Conservation (phyloP, 1,140 invertebrate species). For the Phthorimaea operculella region DNA sequence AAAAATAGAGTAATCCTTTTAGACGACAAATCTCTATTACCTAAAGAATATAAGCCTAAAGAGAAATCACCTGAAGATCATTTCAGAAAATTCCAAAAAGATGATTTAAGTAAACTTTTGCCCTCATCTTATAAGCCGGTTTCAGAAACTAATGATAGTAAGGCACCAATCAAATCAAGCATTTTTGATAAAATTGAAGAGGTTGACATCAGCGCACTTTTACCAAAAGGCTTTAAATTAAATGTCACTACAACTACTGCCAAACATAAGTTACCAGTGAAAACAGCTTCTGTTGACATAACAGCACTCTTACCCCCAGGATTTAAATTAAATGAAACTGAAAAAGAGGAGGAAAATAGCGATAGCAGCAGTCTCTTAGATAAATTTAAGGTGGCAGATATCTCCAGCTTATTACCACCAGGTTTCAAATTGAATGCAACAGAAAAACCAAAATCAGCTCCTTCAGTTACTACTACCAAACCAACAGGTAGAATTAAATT, state of each 20-base stretch:
- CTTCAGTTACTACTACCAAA: not conserved
- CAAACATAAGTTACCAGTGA: slow-evolving; percentile 58
- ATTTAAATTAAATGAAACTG: slow-evolving; percentile 58
- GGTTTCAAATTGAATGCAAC: slow-evolving; percentile 67
- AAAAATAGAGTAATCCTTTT: slow-evolving; percentile 67
- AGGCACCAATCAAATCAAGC: slow-evolving; percentile 27
- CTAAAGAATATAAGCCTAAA: slow-evolving; percentile 72
- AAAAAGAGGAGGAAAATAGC: slow-evolving; percentile 24
- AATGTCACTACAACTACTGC: slow-evolving; percentile 55
- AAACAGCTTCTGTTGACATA: slow-evolving; percentile 69
- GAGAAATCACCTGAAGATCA: slow-evolving; percentile 58
- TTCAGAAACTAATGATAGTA: slow-evolving; percentile 36
- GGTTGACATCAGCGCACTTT: slow-evolving; percentile 71
- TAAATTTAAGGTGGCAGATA: slow-evolving; percentile 67
- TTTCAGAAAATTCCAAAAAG: slow-evolving; percentile 41
- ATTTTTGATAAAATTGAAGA: slow-evolving; percentile 63
- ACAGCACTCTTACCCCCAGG: slow-evolving; percentile 71
- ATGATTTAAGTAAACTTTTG: slow-evolving; percentile 72
- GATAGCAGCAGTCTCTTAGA: slow-evolving; percentile 31
- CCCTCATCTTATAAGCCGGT: slow-evolving; percentile 70
- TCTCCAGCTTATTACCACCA: slow-evolving; percentile 70
- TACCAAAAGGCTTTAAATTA: slow-evolving; percentile 73
- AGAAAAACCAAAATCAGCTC: slow-evolving; percentile 18
- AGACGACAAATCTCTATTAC: slow-evolving; percentile 72
- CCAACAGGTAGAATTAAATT: slow-evolving; percentile 71